A percentile compares a stretch with the other conserved stretches of the same genome.
Conservation (phyloP, 2,113 vertebrate genomes). For the Lipotes vexillifer region DNA sequence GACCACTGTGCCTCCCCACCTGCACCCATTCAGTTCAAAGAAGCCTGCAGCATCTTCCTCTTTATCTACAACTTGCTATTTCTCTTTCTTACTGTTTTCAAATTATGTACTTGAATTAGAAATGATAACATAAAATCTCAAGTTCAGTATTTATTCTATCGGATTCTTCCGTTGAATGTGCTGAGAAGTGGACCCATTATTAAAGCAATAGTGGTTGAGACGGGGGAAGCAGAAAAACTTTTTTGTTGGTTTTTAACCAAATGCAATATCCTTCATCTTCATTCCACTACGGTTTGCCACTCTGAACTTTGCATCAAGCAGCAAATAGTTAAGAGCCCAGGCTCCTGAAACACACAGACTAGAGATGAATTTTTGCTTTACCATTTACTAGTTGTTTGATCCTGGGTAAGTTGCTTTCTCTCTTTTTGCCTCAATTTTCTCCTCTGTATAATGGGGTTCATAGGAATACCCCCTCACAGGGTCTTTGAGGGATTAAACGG, state of each 20-base stretch:
- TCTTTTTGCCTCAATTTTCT: not conserved
- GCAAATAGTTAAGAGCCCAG: not conserved
- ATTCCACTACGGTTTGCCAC: not conserved
- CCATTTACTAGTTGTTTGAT: not conserved
- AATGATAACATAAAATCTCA: not conserved
- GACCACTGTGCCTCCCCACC: not conserved
- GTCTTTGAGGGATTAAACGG: not conserved
- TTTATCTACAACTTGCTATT: not conserved
- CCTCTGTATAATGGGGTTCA: not conserved
- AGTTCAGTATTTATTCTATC: not conserved
- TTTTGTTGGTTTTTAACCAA: not conserved
- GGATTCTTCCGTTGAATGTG: not conserved
- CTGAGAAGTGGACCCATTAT: not conserved
- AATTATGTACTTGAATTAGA: not conserved
- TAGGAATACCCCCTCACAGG: not conserved
- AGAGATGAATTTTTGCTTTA: not conserved
- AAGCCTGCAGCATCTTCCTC: not conserved
- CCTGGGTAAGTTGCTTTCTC: not conserved
- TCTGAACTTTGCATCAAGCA: not conserved
- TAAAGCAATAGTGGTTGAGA: not conserved
- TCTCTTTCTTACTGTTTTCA: not conserved
- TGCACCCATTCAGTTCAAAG: not conserved
- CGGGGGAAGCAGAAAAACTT: not conserved
- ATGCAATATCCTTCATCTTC: not conserved
- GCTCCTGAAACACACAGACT: not conserved